These are phyloP conservation scores for Conus ventricosus DNA, from an alignment of 1,140 invertebrate genomes.

Conservation along the genomic window DNA sequence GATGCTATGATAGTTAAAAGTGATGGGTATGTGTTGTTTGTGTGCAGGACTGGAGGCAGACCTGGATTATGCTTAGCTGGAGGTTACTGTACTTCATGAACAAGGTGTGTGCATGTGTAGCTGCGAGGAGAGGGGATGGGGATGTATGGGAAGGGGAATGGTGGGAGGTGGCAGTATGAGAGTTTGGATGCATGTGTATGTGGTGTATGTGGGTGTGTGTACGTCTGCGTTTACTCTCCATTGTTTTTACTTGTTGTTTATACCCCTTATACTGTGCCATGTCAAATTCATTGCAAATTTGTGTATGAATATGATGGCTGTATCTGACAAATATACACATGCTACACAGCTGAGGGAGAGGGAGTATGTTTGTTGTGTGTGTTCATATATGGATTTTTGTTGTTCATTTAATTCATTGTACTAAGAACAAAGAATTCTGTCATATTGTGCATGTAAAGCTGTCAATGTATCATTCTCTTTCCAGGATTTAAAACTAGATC, in stretches of 20 bases:
- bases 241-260: too few relatives aligned
- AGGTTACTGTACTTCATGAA: constrained; percentile 82
- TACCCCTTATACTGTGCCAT: too few relatives aligned
- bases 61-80: constrained; percentile 85
- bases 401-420: too few relatives aligned
- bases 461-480: constrained; percentile 1
- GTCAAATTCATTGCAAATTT: too few relatives aligned
- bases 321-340: too few relatives aligned
- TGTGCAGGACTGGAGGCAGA: constrained; percentile 80
- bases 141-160: too few relatives aligned
- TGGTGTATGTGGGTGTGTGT: neutral
- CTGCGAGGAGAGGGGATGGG: neutral
- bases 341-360: too few relatives aligned
- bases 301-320: too few relatives aligned
- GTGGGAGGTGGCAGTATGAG: neutral
- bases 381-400: too few relatives aligned
- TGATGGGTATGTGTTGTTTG: neutral
- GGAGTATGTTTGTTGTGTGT: too few relatives aligned
- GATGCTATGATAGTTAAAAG: neutral
- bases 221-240: neutral
- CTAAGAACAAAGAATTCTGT: neutral
- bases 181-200: neutral
- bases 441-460: neutral
- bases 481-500: constrained; percentile 77
- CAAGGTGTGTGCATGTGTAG: constrained; percentile 57